phyloP scores from a whole-genome alignment of 1,140 invertebrate species.

The Conus betulinus region DNA sequence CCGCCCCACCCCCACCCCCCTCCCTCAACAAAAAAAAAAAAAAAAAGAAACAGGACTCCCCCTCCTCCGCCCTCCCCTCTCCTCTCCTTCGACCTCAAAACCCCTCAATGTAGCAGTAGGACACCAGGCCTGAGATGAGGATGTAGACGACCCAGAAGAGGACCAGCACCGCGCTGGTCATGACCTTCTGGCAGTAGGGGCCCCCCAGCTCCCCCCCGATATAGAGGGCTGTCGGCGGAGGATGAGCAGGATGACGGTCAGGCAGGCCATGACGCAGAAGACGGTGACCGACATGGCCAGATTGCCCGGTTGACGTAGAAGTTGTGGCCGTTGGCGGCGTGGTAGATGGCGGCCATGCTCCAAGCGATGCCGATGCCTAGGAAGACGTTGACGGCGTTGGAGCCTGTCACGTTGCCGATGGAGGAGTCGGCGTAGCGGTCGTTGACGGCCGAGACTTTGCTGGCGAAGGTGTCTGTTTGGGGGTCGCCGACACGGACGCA shows the following conservation, averaged over 20 bases:
- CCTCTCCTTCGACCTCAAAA: slow-evolving; percentile 44
- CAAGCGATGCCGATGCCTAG: slow-evolving; percentile 79
- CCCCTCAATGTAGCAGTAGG: slow-evolving; percentile 67
- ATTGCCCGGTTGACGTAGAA: slow-evolving; percentile 78
- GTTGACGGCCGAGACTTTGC: slow-evolving; percentile 97
- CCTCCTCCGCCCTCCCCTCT: not conserved
- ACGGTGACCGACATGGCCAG: slow-evolving; percentile 80
- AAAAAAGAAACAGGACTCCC: no score
- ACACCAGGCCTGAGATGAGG: slow-evolving; percentile 90
- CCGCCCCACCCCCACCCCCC: no score
- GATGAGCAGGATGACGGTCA: slow-evolving; percentile 83
- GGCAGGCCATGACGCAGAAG: slow-evolving; percentile 78
- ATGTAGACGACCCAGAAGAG: slow-evolving; percentile 94
- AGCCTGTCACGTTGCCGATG: slow-evolving; percentile 98
- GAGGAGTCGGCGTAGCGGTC: slow-evolving; percentile 99
- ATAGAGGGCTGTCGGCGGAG: slow-evolving; percentile 83
- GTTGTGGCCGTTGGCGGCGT: slow-evolving; percentile 71
- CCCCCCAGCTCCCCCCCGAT: slow-evolving; percentile 95
- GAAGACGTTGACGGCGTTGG: slow-evolving; percentile 98
- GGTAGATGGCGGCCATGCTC: slow-evolving; percentile 76
- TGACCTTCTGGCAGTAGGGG: slow-evolving; percentile 82
- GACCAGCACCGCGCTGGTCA: slow-evolving; percentile 88
- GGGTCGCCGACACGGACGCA: not conserved
- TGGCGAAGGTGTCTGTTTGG: slow-evolving; percentile 95
- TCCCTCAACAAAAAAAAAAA: no score